These are phyloP conservation scores for Patiria pectinifera DNA, from an alignment of 53 echinoderm and acorn worm species.

Conservation along the genomic window DNA sequence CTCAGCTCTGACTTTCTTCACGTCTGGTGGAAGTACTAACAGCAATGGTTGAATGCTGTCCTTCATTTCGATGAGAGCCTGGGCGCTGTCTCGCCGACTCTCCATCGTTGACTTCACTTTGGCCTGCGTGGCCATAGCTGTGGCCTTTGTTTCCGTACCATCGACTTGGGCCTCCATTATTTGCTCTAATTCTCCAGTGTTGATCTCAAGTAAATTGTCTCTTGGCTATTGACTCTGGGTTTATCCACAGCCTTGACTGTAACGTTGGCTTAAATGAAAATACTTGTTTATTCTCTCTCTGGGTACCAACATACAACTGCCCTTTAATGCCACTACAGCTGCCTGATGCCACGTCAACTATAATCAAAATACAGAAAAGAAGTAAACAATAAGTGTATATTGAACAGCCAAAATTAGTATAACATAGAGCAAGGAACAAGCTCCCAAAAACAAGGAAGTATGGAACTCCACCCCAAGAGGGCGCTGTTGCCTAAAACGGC, in stretches of 20 bases:
- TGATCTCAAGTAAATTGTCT: background rate
- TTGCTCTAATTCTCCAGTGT: background rate
- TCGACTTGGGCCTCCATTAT: constrained; percentile 7
- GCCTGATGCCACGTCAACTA: constrained; percentile 33
- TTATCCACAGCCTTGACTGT: constrained; percentile 30
- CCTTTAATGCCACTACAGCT: constrained; percentile 1
- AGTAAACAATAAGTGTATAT: background rate
- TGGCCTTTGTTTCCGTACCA: constrained; percentile 8
- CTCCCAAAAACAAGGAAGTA: background rate
- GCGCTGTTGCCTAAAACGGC: background rate
- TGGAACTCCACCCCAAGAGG: background rate
- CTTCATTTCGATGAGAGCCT: constrained; percentile 31
- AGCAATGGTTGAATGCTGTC: constrained; percentile 15
- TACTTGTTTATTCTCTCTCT: background rate
- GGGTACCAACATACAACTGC: constrained; percentile 9
- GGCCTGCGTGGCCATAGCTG: constrained; percentile 18
- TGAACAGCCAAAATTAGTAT: background rate
- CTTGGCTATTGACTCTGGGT: background rate
- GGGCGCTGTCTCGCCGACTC: constrained; percentile 28
- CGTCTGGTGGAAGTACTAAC: constrained; percentile 21
- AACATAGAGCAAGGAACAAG: background rate
- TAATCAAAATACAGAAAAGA: constrained; percentile 4
- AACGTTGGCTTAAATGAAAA: background rate
- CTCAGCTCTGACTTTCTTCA: constrained; percentile 14
- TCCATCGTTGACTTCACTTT: constrained; percentile 26